A percentile compares a stretch with the other conserved stretches of the same genome.
phyloP scores from a whole-genome alignment of 1,140 invertebrate species.

The Sarcophaga peregrina region DNA sequence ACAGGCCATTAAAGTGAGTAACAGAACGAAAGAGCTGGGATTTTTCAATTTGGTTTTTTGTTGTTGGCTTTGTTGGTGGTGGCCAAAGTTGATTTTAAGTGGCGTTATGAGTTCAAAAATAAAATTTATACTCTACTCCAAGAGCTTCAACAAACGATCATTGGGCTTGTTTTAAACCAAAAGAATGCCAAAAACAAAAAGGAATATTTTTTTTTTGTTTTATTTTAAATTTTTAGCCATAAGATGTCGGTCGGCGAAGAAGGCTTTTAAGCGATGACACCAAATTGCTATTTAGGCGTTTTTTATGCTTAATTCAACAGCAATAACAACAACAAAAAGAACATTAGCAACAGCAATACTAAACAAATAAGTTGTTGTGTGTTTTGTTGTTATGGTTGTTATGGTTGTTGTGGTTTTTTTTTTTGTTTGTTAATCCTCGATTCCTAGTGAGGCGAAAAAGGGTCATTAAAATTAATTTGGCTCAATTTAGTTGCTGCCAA shows the following conservation, averaged over 20 bases:
- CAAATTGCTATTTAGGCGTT: conserved; percentile 65
- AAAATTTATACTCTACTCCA: background rate
- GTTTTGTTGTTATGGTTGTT: background rate
- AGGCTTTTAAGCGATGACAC: conserved; percentile 67
- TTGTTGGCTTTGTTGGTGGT: conserved; percentile 44
- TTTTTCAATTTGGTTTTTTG: background rate
- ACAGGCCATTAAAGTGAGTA: conserved; percentile 26
- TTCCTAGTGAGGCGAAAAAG: conserved; percentile 45
- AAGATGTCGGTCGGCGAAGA: conserved; percentile 45
- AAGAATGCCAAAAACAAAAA: conserved; percentile 16
- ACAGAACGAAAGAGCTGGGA: background rate
- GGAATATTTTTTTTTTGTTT: conserved; percentile 16
- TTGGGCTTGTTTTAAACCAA: conserved; percentile 5
- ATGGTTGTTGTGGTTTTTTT: background rate
- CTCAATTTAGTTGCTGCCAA: conserved; percentile 66
- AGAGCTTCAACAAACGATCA: background rate
- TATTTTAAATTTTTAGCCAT: background rate
- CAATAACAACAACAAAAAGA: background rate
- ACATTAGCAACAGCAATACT: background rate
- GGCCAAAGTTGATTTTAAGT: conserved; percentile 43
- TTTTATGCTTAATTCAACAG: conserved; percentile 39
- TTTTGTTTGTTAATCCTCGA: background rate
- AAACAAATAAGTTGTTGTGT: background rate
- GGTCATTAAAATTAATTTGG: conserved; percentile 67
- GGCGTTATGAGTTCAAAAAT: conserved; percentile 52